Conservation (phyloP, 2,888 invertebrate species). For the Allacma fusca region DNA sequence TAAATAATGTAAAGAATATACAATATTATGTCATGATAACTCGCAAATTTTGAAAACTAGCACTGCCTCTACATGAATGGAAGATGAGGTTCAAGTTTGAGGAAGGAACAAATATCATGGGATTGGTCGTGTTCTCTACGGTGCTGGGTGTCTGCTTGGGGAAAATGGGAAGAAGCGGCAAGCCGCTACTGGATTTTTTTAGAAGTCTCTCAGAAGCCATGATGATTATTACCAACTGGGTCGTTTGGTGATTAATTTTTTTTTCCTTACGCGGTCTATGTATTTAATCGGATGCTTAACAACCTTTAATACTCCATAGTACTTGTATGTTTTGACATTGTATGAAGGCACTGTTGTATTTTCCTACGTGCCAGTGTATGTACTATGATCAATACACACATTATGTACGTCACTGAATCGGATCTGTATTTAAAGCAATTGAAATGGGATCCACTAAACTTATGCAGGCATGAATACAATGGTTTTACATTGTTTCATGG, state of each 20-base stretch:
- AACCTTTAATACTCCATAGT: neutral
- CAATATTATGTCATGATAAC: neutral
- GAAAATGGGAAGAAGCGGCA: conserved; percentile 83
- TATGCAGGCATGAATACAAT: no score
- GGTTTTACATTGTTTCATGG: no score
- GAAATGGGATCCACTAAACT: no score
- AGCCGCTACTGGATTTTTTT: conserved; percentile 85
- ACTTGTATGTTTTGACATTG: no score
- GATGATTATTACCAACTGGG: conserved; percentile 96
- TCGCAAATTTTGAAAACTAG: conserved; percentile 31
- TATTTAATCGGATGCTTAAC: neutral
- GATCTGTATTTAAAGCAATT: no score
- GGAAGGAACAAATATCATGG: conserved; percentile 82
- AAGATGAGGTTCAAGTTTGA: conserved; percentile 76
- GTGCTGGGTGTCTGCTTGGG: conserved; percentile 92
- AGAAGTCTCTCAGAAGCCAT: conserved; percentile 90
- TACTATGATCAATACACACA: no score
- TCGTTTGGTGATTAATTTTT: conserved; percentile 79
- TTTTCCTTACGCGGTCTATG: neutral
- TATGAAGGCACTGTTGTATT: no score
- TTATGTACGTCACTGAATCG: no score
- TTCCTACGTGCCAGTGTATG: no score
- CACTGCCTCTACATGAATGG: conserved; percentile 67
- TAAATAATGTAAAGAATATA: neutral
- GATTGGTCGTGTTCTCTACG: conserved; percentile 83